These are phyloP conservation scores for Leptocoma aspasia DNA, from an alignment of 2,113 vertebrate species.

Conservation along the genomic window DNA sequence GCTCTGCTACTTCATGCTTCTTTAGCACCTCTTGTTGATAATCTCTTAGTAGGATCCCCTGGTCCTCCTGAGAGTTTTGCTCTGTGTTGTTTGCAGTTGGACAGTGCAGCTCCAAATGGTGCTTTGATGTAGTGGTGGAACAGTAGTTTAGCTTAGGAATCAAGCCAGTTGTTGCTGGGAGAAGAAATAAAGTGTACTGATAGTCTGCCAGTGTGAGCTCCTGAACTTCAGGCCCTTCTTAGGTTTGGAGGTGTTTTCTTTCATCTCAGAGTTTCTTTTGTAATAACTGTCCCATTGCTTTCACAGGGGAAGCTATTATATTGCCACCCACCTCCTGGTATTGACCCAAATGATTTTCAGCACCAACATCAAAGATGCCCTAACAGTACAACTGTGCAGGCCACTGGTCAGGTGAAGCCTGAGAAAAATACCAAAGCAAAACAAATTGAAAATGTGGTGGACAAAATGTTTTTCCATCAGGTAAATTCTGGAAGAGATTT, in stretches of 20 bases:
- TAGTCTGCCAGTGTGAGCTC: neutral
- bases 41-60: neutral
- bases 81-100: neutral
- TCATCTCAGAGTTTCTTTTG: neutral
- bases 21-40: neutral
- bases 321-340: constrained; percentile 88
- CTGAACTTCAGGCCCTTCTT: neutral
- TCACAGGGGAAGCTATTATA: constrained; percentile 90
- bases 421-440: constrained; percentile 70
- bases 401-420: neutral
- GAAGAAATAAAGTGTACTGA: neutral
- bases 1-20: neutral
- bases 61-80: neutral
- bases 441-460: constrained; percentile 90
- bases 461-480: constrained; percentile 93
- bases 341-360: constrained; percentile 82
- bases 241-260: neutral
- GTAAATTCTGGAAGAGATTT: constrained; percentile 63
- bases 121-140: neutral
- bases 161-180: neutral
- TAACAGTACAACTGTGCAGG: neutral
- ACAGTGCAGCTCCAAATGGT: neutral
- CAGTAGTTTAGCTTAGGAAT: neutral
- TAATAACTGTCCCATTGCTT: neutral
- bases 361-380: constrained; percentile 73